Evolutionary conservation across 2,113 vertebrate genomes (phyloP).

Genomic region (Xenopus borealis): DNA sequence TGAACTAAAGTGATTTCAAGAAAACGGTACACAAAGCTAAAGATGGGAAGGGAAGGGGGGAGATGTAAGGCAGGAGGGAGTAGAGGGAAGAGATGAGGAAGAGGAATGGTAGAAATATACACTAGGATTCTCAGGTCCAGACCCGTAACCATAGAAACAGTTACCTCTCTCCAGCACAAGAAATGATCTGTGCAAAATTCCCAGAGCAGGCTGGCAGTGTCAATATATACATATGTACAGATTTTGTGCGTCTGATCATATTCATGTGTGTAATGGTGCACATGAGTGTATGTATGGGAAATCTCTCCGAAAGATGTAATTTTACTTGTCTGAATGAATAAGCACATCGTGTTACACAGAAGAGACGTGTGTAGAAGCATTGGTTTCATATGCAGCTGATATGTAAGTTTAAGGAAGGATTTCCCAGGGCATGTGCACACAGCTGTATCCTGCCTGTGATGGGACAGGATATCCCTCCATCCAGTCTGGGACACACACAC

Average conservation of each 20-base stretch:
- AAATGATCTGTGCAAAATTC: slow-evolving; percentile 45
- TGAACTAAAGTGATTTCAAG: slow-evolving; percentile 4
- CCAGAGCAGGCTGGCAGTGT: slow-evolving; percentile 14
- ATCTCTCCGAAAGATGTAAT: neutral
- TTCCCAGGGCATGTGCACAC: slow-evolving; percentile 42
- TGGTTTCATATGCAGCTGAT: slow-evolving; percentile 21
- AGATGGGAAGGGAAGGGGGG: neutral
- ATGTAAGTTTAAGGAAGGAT: slow-evolving; percentile 35
- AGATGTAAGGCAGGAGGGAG: slow-evolving; percentile 11
- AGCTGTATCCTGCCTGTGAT: slow-evolving; percentile 41
- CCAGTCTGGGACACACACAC: slow-evolving; percentile 32
- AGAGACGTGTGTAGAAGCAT: slow-evolving; percentile 2
- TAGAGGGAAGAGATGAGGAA: neutral
- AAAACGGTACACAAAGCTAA: slow-evolving; percentile 1
- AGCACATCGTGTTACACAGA: neutral
- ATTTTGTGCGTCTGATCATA: no score
- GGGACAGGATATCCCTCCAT: slow-evolving; percentile 43
- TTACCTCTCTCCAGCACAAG: slow-evolving; percentile 26
- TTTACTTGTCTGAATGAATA: neutral
- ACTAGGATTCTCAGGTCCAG: slow-evolving; percentile 22
- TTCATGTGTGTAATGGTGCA: neutral
- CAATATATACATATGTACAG: slow-evolving; percentile 11
- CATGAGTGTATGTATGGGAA: neutral
- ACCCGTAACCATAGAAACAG: slow-evolving; percentile 40
- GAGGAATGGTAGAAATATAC: neutral